phyloP scores from a whole-genome alignment of 2,888 invertebrate species.

The Macrophya alboannulata region DNA sequence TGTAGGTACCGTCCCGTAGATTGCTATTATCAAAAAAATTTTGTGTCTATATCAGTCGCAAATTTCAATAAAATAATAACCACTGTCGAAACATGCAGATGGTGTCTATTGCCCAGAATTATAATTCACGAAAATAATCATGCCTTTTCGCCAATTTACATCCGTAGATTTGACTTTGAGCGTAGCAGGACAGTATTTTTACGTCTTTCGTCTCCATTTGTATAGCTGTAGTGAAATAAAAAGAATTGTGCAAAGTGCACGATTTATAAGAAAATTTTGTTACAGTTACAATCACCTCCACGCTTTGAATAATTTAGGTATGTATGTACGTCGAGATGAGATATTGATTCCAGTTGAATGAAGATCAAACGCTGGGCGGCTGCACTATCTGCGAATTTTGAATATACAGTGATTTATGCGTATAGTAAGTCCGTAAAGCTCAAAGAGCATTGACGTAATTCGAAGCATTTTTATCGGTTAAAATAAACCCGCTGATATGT shows the following conservation, averaged over 20 bases:
- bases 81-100: not conserved
- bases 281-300: not conserved
- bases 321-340: not conserved
- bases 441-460: constrained; percentile 30
- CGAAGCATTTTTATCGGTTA: not conserved
- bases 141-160: not conserved
- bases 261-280: not conserved
- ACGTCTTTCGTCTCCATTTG: not conserved
- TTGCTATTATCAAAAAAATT: constrained; percentile 9
- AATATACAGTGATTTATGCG: not conserved
- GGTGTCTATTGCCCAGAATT: not conserved
- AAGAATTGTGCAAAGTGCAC: no score
- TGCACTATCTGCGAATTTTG: not conserved
- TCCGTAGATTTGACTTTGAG: not conserved
- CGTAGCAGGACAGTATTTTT: not conserved
- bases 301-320: not conserved
- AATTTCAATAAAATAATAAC: constrained; percentile 4
- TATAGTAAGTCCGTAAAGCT: constrained; percentile 2
- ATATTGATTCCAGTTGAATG: constrained; percentile 10
- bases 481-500: constrained; percentile 20
- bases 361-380: not conserved
- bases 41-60: not conserved
- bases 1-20: not conserved
- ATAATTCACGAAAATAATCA: not conserved
- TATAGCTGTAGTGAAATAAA: no score